phyloP scores from a whole-genome alignment of 1,140 invertebrate species.

The Bombus soroeensis region DNA sequence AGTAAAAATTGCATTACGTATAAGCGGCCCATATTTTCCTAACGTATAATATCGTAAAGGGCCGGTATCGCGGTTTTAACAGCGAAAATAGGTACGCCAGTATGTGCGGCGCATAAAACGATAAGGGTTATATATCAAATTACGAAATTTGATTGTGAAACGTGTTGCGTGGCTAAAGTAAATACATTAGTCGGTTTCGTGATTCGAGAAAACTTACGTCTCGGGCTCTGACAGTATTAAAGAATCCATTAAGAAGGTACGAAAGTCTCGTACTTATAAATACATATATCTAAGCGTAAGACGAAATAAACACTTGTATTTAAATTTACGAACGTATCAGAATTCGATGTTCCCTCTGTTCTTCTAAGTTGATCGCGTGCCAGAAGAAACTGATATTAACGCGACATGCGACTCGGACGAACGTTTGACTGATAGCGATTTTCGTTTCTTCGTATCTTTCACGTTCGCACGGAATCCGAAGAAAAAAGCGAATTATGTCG shows the following conservation, averaged over 20 bases:
- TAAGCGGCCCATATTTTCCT: conserved; percentile 5
- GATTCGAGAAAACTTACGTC: conserved; percentile 42
- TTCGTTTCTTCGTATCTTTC: conserved; percentile 24
- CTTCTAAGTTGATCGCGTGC: conserved; percentile 1
- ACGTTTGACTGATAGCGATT: conserved; percentile 37
- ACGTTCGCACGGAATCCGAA: not conserved
- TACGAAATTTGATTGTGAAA: conserved; percentile 50
- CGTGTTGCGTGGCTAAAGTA: conserved; percentile 36
- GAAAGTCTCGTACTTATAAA: not conserved
- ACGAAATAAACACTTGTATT: conserved; percentile 26
- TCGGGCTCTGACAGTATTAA: conserved; percentile 33
- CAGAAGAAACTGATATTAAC: not conserved
- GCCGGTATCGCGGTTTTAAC: conserved; percentile 25
- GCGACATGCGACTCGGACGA: conserved; percentile 27
- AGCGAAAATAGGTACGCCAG: conserved; percentile 12
- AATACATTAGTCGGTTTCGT: conserved; percentile 41
- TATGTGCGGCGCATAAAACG: conserved; percentile 21
- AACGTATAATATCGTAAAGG: not conserved
- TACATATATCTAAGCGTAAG: not conserved
- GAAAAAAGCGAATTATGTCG: not conserved
- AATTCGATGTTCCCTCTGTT: not conserved
- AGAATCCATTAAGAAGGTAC: conserved; percentile 42
- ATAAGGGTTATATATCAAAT: conserved; percentile 53
- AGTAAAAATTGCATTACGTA: conserved; percentile 19
- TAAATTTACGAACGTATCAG: conserved; percentile 31